Evolutionary conservation across 2,888 invertebrate species (phyloP).

Genomic region (Cheilosia pagana): DNA sequence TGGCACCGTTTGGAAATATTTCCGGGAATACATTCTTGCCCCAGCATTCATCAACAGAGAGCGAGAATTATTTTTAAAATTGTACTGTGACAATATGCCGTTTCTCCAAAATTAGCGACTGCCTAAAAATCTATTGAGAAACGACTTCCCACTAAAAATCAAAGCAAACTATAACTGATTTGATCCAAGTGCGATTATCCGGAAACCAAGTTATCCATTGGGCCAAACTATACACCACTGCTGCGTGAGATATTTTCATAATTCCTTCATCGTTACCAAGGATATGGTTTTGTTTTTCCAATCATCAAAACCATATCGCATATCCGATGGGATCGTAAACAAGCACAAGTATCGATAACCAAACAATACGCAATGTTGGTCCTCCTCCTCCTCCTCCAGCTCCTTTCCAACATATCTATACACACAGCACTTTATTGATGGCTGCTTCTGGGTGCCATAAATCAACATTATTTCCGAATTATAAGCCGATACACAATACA

Average conservation of each 20-base stretch:
- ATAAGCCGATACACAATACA: slow-evolving; percentile 58
- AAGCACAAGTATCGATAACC: slow-evolving; percentile 51
- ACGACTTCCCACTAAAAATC: too few relatives aligned
- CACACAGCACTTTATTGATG: slow-evolving; percentile 67
- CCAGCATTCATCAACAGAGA: too few relatives aligned
- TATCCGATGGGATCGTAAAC: slow-evolving; percentile 58
- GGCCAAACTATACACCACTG: background rate
- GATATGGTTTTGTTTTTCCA: slow-evolving; percentile 64
- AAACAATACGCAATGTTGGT: slow-evolving; percentile 44
- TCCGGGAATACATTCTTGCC: too few relatives aligned
- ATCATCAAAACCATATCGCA: slow-evolving; percentile 54
- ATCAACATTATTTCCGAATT: slow-evolving; percentile 73
- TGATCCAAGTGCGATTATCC: too few relatives aligned
- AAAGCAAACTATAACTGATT: too few relatives aligned
- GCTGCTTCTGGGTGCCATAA: slow-evolving; percentile 50
- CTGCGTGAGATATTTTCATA: slow-evolving; percentile 28
- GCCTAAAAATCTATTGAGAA: too few relatives aligned
- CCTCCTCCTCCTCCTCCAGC: background rate
- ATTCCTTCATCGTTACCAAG: slow-evolving; percentile 31
- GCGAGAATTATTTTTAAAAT: too few relatives aligned
- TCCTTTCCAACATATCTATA: slow-evolving; percentile 46
- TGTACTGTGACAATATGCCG: too few relatives aligned
- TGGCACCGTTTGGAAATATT: too few relatives aligned
- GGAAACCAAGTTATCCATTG: too few relatives aligned
- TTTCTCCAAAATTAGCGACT: too few relatives aligned